Evolutionary conservation across 2,888 invertebrate genomes (phyloP).

Genomic region (Eupithecia dodoneata): DNA sequence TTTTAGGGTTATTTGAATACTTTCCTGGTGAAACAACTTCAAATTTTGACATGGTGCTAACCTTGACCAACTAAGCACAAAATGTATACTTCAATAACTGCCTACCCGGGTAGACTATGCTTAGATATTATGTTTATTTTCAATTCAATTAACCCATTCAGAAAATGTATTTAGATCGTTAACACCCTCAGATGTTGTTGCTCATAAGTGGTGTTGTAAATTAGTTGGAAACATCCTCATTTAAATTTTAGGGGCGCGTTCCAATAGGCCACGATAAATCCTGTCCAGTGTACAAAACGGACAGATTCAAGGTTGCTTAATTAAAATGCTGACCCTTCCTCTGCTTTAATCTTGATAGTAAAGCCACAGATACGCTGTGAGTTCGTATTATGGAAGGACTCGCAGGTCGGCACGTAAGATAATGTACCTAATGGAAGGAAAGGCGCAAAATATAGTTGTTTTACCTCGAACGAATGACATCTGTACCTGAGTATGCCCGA

Average conservation of each 20-base stretch:
- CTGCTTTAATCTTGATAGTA: conserved; percentile 69
- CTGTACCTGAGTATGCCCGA: not conserved
- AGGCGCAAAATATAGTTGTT: conserved; percentile 1
- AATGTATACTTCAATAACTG: not conserved
- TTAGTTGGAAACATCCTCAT: conserved; percentile 35
- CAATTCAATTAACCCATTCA: conserved; percentile 10
- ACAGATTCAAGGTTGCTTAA: conserved; percentile 66
- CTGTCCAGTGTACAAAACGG: conserved; percentile 37
- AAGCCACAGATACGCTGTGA: conserved; percentile 23
- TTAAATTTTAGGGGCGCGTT: conserved; percentile 47
- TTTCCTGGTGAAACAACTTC: not conserved
- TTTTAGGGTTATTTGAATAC: not conserved
- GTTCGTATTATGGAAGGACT: conserved; percentile 54
- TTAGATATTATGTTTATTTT: not conserved
- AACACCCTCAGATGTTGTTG: conserved; percentile 22
- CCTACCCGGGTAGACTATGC: not conserved
- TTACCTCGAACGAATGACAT: not conserved
- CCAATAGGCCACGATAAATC: conserved; percentile 65
- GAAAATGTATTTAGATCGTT: conserved; percentile 17
- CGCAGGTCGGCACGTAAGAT: conserved; percentile 25
- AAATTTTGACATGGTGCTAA: not conserved
- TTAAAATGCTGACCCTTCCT: conserved; percentile 66
- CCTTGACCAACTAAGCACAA: not conserved
- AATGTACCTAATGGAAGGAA: not conserved
- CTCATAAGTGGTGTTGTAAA: conserved; percentile 26